Conservation (phyloP, 2,888 invertebrate genomes). For the Amblyteles armatorius region DNA sequence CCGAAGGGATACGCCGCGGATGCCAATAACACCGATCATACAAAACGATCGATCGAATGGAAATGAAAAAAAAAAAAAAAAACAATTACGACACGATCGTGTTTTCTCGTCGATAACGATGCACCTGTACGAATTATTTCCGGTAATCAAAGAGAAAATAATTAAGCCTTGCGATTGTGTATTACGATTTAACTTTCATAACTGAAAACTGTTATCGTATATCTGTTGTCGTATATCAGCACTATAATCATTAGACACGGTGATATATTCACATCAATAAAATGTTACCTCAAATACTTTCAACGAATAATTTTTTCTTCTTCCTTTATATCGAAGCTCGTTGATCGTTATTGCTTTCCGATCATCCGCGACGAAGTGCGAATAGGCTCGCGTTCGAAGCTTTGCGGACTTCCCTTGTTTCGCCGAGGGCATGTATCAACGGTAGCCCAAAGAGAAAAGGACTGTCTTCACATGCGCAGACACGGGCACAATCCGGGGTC, state of each 20-base stretch:
- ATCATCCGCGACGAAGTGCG: conserved; percentile 3
- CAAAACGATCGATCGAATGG: neutral
- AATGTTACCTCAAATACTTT: neutral
- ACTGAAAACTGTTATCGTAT: neutral
- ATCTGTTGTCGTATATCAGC: neutral
- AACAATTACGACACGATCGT: neutral
- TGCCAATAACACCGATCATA: conserved; percentile 1
- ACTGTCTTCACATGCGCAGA: conserved; percentile 56
- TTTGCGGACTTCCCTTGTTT: conserved; percentile 6
- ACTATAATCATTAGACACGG: neutral
- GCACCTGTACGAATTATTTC: neutral
- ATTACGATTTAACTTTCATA: neutral
- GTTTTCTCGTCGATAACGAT: neutral
- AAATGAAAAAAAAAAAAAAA: neutral
- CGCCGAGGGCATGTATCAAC: conserved; percentile 3
- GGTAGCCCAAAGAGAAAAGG: conserved; percentile 32
- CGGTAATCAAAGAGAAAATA: neutral
- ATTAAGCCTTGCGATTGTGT: neutral
- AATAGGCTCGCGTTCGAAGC: neutral
- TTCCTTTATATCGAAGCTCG: neutral
- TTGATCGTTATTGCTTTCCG: neutral
- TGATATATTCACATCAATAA: neutral
- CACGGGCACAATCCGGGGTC: conserved; percentile 43
- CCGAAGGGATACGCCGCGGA: neutral
- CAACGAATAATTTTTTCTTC: neutral